Evolutionary conservation across 2,888 invertebrate species (phyloP), one percentile per base, ranked within the genome.

Genomic region (Ophion obscuratus): DNA sequence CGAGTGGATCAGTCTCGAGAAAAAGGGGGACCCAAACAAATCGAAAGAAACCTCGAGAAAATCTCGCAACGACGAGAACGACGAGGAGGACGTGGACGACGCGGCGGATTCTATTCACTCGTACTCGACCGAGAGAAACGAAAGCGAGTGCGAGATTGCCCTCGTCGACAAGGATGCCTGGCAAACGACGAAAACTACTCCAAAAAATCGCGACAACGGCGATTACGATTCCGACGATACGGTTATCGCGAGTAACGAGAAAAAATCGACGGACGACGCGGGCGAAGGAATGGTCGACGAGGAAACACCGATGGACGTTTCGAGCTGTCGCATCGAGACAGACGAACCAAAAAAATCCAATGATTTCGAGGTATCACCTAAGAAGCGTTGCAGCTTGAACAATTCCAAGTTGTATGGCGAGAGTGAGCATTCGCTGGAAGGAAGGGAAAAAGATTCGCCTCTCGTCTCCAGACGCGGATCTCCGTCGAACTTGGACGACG

Each of bases 181-280:
- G 85, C 66, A 82, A 40, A 47, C 74, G 17, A 75, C 81, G 14
- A 88, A 89, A 62, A 87, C 85, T 27, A 17, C 9, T 1, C n/a
- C 27, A 1, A 84, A 85, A 44, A 67, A 84, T 0, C 78, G 70
- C 0, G 82, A 86, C 24, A 57, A 14, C 20, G 88, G 74, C 0
- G 87, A 90, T 86, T 90, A 87, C 53, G 90, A 91, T 85, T 91
- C 91, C 0, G 90, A 91, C 57, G 90, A 91, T 36, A 91, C 90
- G 0, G 44, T 90, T 9, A 66, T 90, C 27, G 71, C 87, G 64
- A 86, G 88, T 70, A 68, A 40, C 2, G 59, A 67, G 11, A 77
- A 40, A 31, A 44, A 67, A 57, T 53, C 75, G 6, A 64, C 64
- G 53, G 64, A 9, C 6, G 36, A 47, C 27, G 24, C 6, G 53